Conservation (phyloP, 2,113 vertebrate species). For the Phaetusa simplex region DNA sequence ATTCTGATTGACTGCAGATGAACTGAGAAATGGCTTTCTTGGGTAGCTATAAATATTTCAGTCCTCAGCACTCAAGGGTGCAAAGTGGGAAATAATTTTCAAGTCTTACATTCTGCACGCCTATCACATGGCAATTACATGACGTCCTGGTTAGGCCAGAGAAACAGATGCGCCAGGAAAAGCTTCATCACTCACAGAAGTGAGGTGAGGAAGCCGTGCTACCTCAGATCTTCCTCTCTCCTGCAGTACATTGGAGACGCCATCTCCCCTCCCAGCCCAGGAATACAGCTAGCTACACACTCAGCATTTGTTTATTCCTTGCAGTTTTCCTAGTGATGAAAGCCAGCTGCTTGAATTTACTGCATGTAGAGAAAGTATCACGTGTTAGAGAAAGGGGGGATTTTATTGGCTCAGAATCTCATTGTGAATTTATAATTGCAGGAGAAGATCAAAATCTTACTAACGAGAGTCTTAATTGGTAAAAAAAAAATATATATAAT, state of each 20-base stretch:
- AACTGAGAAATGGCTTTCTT: not conserved
- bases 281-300: not conserved
- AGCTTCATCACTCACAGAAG: not conserved
- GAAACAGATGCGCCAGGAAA: not conserved
- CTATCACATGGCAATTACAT: not conserved
- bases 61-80: not conserved
- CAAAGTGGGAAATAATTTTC: not conserved
- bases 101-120: not conserved
- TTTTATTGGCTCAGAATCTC: slow-evolving; percentile 16
- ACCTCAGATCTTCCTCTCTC: not conserved
- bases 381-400: not conserved
- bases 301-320: slow-evolving; percentile 52
- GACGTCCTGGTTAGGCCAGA: not conserved
- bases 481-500: not conserved
- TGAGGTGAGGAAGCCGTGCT: not conserved
- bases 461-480: not conserved
- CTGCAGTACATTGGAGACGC: not conserved
- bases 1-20: not conserved
- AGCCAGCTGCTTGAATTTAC: slow-evolving; percentile 59
- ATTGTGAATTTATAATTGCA: slow-evolving; percentile 24
- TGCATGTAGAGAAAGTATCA: not conserved
- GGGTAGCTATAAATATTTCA: not conserved
- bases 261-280: not conserved
- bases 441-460: slow-evolving; percentile 27
- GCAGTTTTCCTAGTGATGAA: slow-evolving; percentile 51